Base-by-base conservation (phyloP, 2,797 vertebrate species). In the Merluccius polli region DNA sequence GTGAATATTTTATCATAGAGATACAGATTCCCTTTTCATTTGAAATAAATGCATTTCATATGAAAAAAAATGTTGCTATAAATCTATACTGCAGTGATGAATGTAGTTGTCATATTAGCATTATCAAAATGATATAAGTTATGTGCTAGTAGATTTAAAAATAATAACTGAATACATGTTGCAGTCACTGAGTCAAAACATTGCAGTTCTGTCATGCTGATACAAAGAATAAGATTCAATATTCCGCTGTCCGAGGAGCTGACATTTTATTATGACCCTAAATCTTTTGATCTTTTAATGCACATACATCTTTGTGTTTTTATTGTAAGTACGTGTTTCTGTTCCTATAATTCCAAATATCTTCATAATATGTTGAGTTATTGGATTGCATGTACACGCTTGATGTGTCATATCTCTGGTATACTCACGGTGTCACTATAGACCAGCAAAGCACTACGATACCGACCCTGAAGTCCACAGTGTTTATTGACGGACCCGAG, bases 371-470 rank as follows among this genome's bases (percentile, higher is more conserved):
- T n/a, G n/a, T 63, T 63, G 59, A 27, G 67, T 9, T 8, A 1
- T 4, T 69, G 16, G 3, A 32, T 69, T 10, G 21, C 32, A 35
- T 21, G 7, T 11, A 71, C 68, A n/a, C 35, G 8, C 11, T n/a
- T 10, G n/a, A 18, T 72, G 69, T 76, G 67, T 70, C 30, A 32
- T n/a, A n/a, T n/a, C n/a, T 76, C 48, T 13, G 29, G 69, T 59
- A 73, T 70, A 74, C 85, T 84, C 85, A 79, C 76, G 86, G 85
- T 82, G 86, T 86, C 86, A 82, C 78, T 84, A 65, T 86, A 48
- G 9, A 81, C 82, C n/a, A n/a, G n/a, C n/a, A n/a, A n/a, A 35
- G 33, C 8, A 8, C 8, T 35, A 8, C 8, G 33, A 35, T 35
- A 35, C 33, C 3, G 33, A 35, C 33, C 33, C 33, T 35, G 8